Percentiles rank a stretch among this genome's conserved stretches.
Evolutionary conservation across 2,888 invertebrate species (phyloP).

Genomic region (Antitype chi): DNA sequence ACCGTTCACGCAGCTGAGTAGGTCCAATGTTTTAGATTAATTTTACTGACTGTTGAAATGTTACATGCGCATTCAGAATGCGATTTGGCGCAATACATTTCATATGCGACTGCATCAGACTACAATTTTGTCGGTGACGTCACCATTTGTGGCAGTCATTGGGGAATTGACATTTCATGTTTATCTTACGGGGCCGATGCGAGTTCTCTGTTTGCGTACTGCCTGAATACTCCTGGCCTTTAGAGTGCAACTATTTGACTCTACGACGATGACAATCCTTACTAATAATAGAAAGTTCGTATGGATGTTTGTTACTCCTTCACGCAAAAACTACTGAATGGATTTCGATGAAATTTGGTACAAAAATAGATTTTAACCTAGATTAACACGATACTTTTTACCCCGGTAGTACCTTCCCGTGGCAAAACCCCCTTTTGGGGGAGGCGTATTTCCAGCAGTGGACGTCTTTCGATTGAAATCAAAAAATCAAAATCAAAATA

Average conservation of each 20-base stretch:
- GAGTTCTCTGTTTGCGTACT: background rate
- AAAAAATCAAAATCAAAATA: no score
- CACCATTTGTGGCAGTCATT: background rate
- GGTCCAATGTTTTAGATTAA: slow-evolving; percentile 32
- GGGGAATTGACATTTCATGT: background rate
- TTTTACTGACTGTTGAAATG: slow-evolving; percentile 42
- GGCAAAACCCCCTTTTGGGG: no score
- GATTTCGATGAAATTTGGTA: no score
- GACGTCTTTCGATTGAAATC: no score
- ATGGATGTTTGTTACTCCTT: no score
- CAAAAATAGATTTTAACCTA: no score
- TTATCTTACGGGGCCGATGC: background rate
- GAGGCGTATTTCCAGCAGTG: no score
- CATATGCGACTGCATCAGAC: slow-evolving; percentile 16
- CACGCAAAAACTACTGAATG: no score
- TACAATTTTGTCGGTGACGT: slow-evolving; percentile 13
- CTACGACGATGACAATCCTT: no score
- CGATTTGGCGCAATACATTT: slow-evolving; percentile 29
- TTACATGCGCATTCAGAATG: slow-evolving; percentile 35
- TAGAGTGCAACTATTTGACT: background rate
- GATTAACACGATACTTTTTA: no score
- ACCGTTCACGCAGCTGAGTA: slow-evolving; percentile 8
- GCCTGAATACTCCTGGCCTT: background rate
- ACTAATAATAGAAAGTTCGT: no score
- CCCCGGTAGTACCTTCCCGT: no score